Conservation (phyloP, 2,888 invertebrate genomes). For the Carpatolechia fugitivella region DNA sequence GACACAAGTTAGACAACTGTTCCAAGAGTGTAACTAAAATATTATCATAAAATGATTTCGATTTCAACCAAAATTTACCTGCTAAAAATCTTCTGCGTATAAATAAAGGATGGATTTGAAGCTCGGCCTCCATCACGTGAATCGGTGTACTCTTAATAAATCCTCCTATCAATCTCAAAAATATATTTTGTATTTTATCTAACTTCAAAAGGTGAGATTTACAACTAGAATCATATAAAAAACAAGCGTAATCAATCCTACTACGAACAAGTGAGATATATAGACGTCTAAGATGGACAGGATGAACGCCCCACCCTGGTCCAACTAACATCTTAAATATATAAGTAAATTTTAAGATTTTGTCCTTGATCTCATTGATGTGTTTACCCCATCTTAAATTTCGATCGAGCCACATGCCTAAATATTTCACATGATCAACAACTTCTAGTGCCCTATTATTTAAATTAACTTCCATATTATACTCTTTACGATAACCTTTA, state of each 20-base stretch:
- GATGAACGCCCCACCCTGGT: constrained; percentile 30
- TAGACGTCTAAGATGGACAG: constrained; percentile 26
- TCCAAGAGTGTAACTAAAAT: background rate
- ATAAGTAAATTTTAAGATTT: constrained; percentile 26
- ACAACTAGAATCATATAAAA: constrained; percentile 18
- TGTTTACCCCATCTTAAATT: constrained; percentile 30
- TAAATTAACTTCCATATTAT: constrained; percentile 13
- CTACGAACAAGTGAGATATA: constrained; percentile 29
- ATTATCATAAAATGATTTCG: constrained; percentile 9
- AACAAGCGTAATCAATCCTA: constrained; percentile 26
- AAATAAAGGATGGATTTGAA: constrained; percentile 19
- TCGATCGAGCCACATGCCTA: constrained; percentile 32
- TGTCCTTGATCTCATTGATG: constrained; percentile 25
- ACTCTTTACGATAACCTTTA: constrained; percentile 16
- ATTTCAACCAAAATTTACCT: constrained; percentile 20
- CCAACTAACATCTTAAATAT: constrained; percentile 30
- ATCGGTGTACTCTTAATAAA: constrained; percentile 25
- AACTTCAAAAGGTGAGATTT: constrained; percentile 21
- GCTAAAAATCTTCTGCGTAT: constrained; percentile 22
- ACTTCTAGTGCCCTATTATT: constrained; percentile 9
- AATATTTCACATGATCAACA: constrained; percentile 25
- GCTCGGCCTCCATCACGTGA: constrained; percentile 25
- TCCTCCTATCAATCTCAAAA: constrained; percentile 24
- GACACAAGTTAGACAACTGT: background rate
- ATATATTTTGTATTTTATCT: constrained; percentile 25